phyloP scores from a whole-genome alignment of 2,888 invertebrate genomes.

The Chaitophorus viminalis region DNA sequence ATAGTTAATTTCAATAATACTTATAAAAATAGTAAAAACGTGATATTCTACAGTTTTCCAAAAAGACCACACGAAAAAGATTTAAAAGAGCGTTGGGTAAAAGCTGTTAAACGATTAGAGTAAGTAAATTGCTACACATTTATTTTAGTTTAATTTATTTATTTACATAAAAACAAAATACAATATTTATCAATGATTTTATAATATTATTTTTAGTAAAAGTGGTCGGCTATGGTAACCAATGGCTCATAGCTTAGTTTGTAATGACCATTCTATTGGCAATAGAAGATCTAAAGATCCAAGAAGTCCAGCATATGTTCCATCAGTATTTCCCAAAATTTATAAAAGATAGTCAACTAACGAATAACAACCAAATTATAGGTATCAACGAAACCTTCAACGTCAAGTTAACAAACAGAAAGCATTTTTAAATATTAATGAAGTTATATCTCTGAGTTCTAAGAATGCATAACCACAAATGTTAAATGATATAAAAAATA shows the following conservation, averaged over 20 bases:
- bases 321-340: not conserved
- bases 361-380: not conserved
- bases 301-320: not conserved
- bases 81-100: no score
- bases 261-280: not conserved
- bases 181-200: no score
- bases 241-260: not conserved
- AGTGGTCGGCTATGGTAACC: not conserved
- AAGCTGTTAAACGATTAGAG: no score
- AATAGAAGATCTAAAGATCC: conserved; percentile 5
- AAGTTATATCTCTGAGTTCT: not conserved
- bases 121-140: no score
- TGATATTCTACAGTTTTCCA: conserved; percentile 7
- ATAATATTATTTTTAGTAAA: not conserved
- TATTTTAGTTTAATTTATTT: no score
- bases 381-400: not conserved
- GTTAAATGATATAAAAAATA: no score
- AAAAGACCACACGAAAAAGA: not conserved
- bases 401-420: not conserved
- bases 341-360: not conserved
- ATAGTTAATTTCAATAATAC: not conserved
- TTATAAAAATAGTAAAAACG: not conserved
- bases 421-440: not conserved
- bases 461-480: no score
- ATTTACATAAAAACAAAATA: no score